phyloP scores from a whole-genome alignment of 2,888 invertebrate species.

The Molanna angustata region DNA sequence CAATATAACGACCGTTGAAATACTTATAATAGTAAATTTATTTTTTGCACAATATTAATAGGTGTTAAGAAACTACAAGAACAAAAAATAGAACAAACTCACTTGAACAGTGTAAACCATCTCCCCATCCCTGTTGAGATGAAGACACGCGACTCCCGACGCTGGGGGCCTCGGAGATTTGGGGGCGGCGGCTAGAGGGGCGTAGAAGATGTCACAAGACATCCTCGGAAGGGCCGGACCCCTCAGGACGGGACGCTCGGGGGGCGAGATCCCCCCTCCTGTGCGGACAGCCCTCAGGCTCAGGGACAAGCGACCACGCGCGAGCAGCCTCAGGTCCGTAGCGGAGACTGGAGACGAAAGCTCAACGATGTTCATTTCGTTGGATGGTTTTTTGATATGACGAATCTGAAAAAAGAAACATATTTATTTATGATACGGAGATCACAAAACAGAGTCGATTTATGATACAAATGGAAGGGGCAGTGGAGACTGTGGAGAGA shows the following conservation, averaged over 20 bases:
- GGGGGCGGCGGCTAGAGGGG: slow-evolving; percentile 50
- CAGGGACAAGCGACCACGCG: slow-evolving; percentile 72
- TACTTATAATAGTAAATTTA: no score
- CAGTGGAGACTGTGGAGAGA: no score
- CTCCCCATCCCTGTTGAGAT: slow-evolving; percentile 74
- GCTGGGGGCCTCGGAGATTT: slow-evolving; percentile 51
- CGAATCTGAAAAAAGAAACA: slow-evolving; percentile 49
- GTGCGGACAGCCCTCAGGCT: slow-evolving; percentile 45
- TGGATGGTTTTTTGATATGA: slow-evolving; percentile 68
- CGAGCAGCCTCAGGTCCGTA: slow-evolving; percentile 71
- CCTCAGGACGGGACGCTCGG: slow-evolving; percentile 64
- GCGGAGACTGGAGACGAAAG: slow-evolving; percentile 74
- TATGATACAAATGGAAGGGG: no score
- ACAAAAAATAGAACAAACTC: no score
- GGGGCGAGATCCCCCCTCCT: slow-evolving; percentile 56
- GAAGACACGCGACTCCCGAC: slow-evolving; percentile 74
- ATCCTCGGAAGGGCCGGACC: slow-evolving; percentile 73
- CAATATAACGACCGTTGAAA: no score
- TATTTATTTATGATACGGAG: no score
- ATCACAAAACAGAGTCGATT: no score
- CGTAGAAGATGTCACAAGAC: slow-evolving; percentile 77
- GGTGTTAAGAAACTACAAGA: no score
- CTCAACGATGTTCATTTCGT: slow-evolving; percentile 75
- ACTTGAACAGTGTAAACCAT: slow-evolving; percentile 73
- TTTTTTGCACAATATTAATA: no score